These are phyloP conservation scores for Hyaena hyaena DNA, from an alignment of 2,113 vertebrate genomes.

Conservation along the genomic window DNA sequence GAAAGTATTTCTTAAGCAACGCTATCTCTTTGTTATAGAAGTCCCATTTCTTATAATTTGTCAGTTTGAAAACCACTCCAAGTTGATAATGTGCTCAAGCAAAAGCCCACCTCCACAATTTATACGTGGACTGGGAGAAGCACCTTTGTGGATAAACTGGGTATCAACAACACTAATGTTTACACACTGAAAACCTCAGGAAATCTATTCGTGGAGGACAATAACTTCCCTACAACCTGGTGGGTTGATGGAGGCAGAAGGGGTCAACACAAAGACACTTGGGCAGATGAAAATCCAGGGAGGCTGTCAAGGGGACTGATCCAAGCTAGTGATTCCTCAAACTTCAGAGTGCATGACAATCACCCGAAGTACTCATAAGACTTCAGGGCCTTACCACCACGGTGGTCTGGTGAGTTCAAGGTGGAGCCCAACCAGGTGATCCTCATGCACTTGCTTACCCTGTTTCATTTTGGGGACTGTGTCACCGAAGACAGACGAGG, in stretches of 20 bases:
- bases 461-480: neutral
- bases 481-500: neutral
- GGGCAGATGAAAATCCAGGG: neutral
- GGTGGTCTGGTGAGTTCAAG: neutral
- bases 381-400: neutral
- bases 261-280: neutral
- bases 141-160: neutral
- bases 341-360: neutral
- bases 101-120: neutral
- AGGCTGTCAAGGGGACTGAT: neutral
- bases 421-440: neutral
- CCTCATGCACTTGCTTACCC: neutral
- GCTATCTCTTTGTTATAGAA: neutral
- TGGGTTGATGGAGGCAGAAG: neutral
- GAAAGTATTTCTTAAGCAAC: neutral
- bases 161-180: neutral
- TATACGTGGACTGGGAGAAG: neutral
- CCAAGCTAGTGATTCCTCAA: neutral
- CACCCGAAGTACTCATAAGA: neutral
- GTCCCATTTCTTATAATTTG: neutral
- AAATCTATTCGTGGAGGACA: neutral
- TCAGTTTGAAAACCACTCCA: neutral
- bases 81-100: neutral
- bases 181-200: neutral
- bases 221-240: neutral